phyloP scores from a whole-genome alignment of 2,797 vertebrate species.

The Streptopelia turtur region DNA sequence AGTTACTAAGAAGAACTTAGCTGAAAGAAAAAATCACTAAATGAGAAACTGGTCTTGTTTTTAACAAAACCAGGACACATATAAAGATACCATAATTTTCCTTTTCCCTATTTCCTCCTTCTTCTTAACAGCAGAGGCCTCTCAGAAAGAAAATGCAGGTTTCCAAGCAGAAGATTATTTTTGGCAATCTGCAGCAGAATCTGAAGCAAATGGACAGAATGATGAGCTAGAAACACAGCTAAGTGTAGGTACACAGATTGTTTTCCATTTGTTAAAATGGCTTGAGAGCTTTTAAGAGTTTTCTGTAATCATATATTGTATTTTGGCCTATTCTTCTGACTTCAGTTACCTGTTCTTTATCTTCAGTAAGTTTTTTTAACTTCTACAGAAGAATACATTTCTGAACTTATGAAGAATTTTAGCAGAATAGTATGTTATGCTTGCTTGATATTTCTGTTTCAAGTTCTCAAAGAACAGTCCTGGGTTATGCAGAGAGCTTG shows the following conservation, averaged over 20 bases:
- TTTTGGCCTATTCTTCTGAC: neutral
- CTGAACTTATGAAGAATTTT: neutral
- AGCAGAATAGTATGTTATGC: neutral
- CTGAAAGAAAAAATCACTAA: no score
- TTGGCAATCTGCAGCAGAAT: conserved; percentile 16
- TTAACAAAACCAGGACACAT: no score
- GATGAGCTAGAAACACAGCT: conserved; percentile 56
- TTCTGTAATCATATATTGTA: neutral
- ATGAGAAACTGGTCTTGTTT: no score
- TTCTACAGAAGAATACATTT: neutral
- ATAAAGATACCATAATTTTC: neutral
- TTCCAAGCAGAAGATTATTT: conserved; percentile 3
- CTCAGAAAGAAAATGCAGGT: conserved; percentile 41
- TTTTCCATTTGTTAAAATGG: neutral
- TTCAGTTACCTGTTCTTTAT: neutral
- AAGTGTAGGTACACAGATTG: conserved; percentile 53
- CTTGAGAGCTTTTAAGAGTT: neutral
- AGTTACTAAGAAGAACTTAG: no score
- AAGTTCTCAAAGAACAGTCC: neutral
- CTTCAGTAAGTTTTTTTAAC: neutral
- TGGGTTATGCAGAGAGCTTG: neutral
- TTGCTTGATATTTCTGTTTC: neutral
- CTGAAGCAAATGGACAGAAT: conserved; percentile 45
- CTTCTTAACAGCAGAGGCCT: conserved; percentile 31
- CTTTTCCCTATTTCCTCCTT: neutral